A percentile compares a stretch with the other conserved stretches of the same genome.
These are phyloP conservation scores for Aldrovandia affinis DNA, from an alignment of 2,797 vertebrate species.

Conservation along the genomic window DNA sequence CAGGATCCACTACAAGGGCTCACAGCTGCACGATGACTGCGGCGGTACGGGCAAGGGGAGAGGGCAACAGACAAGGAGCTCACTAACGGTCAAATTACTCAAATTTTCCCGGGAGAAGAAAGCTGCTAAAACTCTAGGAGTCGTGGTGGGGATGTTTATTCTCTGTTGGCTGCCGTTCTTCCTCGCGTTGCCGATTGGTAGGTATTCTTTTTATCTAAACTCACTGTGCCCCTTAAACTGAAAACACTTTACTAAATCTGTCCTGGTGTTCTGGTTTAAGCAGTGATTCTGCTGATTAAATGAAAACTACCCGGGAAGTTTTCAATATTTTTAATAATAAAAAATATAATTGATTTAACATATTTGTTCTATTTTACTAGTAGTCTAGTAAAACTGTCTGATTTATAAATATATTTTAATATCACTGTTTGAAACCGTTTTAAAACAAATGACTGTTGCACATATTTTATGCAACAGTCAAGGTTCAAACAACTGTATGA, in stretches of 20 bases:
- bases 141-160: constrained; percentile 96
- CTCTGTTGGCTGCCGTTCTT: constrained; percentile 97
- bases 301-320: not conserved
- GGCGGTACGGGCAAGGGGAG: constrained; percentile 67
- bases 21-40: constrained; percentile 67
- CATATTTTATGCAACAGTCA: not conserved
- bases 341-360: not conserved
- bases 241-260: not conserved
- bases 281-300: not conserved
- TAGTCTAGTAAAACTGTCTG: not conserved
- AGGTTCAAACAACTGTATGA: not conserved
- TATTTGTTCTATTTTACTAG: not conserved
- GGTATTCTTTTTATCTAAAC: constrained; percentile 47
- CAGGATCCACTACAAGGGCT: constrained; percentile 73
- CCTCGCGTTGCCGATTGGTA: constrained; percentile 89
- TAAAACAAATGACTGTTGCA: not conserved
- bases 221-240: not conserved
- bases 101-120: constrained; percentile 97
- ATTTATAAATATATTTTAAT: not conserved
- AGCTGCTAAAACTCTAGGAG: constrained; percentile 93
- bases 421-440: not conserved
- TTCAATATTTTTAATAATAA: not conserved
- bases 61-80: constrained; percentile 70
- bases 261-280: not conserved
- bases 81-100: constrained; percentile 83